Evolutionary conservation across 2,888 invertebrate species (phyloP).

Genomic region (Dynastes maya): DNA sequence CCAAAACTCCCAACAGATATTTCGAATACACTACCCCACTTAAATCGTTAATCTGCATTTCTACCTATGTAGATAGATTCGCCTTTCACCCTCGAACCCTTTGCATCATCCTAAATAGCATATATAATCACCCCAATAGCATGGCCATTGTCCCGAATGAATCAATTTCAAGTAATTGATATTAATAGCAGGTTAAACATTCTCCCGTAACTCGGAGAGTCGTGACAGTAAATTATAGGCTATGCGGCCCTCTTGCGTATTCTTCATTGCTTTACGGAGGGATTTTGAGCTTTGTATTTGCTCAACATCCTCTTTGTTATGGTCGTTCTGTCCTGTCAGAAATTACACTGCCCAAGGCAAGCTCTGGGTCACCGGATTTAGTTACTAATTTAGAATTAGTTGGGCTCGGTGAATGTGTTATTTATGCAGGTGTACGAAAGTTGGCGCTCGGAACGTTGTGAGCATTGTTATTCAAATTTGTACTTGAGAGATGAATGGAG

Average conservation of each 20-base stretch:
- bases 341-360: background rate
- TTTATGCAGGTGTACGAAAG: background rate
- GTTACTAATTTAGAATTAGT: background rate
- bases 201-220: background rate
- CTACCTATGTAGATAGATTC: too few relatives aligned
- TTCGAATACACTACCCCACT: too few relatives aligned
- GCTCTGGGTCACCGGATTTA: background rate
- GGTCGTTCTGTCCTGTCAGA: background rate
- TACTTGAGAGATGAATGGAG: too few relatives aligned
- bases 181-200: constrained; percentile 47
- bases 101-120: background rate
- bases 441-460: too few relatives aligned
- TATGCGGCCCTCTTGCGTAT: background rate
- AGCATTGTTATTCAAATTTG: too few relatives aligned
- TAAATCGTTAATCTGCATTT: too few relatives aligned
- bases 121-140: background rate
- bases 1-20: too few relatives aligned
- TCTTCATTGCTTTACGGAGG: constrained; percentile 6
- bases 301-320: background rate
- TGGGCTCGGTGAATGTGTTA: background rate
- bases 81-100: background rate
- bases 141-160: constrained; percentile 22
- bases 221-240: background rate
- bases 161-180: constrained; percentile 50
- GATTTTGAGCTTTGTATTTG: background rate